phyloP scores from a whole-genome alignment of 2,888 invertebrate genomes.

The Dicranocentrus wangi region DNA sequence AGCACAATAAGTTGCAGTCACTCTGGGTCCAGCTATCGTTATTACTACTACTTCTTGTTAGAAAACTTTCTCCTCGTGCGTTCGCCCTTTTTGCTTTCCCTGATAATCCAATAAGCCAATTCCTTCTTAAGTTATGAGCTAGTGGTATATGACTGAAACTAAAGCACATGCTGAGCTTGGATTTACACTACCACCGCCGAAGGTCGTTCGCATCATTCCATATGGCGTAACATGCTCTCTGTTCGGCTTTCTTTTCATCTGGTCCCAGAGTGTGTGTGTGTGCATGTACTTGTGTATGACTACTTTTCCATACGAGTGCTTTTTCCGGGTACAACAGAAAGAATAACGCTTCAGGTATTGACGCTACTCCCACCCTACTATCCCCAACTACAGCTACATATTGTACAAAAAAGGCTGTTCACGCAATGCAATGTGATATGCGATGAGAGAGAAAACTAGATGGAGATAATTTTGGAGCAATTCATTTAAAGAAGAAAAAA shows the following conservation, averaged over 20 bases:
- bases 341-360: background rate
- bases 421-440: no score
- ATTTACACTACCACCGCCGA: background rate
- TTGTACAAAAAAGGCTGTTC: background rate
- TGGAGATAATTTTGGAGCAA: background rate
- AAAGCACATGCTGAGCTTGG: constrained; percentile 26
- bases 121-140: constrained; percentile 25
- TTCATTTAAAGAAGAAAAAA: constrained; percentile 13
- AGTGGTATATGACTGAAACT: background rate
- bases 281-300: no score
- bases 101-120: constrained; percentile 54
- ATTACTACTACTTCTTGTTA: constrained; percentile 3
- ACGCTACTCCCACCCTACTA: background rate
- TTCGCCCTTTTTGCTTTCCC: constrained; percentile 8
- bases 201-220: no score
- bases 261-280: no score
- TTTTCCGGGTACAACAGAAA: no score
- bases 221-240: no score
- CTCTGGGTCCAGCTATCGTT: background rate
- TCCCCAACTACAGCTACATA: background rate
- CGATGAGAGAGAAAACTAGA: background rate
- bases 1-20: constrained; percentile 14
- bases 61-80: background rate
- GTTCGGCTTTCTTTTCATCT: constrained; percentile 3
- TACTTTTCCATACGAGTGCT: no score